A percentile compares a stretch with the other conserved stretches of the same genome.
These are phyloP conservation scores for Nesidiocoris tenuis DNA, from an alignment of 2,888 invertebrate species.

Conservation along the genomic window DNA sequence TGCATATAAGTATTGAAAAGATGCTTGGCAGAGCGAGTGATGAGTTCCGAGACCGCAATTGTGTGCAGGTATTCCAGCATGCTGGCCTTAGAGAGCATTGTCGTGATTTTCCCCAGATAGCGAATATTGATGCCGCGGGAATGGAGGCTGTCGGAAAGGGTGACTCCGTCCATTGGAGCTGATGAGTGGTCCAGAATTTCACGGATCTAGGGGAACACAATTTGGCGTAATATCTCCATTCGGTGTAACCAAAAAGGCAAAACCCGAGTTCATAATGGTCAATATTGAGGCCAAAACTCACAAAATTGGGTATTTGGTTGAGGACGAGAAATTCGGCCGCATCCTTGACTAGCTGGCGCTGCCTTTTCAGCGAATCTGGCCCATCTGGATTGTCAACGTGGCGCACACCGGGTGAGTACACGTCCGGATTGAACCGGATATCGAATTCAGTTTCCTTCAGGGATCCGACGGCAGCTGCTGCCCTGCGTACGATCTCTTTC, in stretches of 20 bases:
- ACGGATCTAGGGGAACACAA: constrained; percentile 78
- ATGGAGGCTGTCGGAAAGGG: constrained; percentile 89
- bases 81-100: constrained; percentile 73
- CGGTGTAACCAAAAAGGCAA: too few relatives aligned
- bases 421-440: constrained; percentile 97
- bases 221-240: too few relatives aligned
- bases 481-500: constrained; percentile 82
- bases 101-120: constrained; percentile 90
- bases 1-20: constrained; percentile 89
- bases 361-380: constrained; percentile 70
- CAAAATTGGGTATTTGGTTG: constrained; percentile 92
- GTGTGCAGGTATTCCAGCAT: constrained; percentile 83
- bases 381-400: constrained; percentile 70
- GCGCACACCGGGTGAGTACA: constrained; percentile 89
- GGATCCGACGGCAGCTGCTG: constrained; percentile 89
- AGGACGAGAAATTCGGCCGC: constrained; percentile 92
- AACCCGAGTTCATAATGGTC: too few relatives aligned
- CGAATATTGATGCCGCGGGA: constrained; percentile 94
- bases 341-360: constrained; percentile 88
- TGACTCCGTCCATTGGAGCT: constrained; percentile 92
- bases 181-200: constrained; percentile 89
- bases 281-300: too few relatives aligned
- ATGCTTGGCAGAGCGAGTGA: constrained; percentile 89
- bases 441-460: constrained; percentile 94
- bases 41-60: constrained; percentile 86